Evolutionary conservation across 2,888 invertebrate genomes (phyloP).

Genomic region (Sinopyrophorus schimmeli): DNA sequence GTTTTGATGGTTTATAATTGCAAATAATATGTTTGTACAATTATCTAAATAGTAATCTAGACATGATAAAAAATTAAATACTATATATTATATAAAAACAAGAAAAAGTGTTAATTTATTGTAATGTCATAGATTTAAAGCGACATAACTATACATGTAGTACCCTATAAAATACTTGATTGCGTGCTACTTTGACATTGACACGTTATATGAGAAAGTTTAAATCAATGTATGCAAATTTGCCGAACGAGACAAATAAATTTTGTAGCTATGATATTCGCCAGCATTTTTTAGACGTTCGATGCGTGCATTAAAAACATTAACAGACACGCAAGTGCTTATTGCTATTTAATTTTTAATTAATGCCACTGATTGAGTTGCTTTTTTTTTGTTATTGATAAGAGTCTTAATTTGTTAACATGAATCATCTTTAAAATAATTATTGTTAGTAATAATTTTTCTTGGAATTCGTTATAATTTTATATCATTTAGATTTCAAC

Average conservation of each 20-base stretch:
- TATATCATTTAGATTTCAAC: too few relatives aligned
- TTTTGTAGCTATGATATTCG: conserved; percentile 38
- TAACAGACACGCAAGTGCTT: conserved; percentile 46
- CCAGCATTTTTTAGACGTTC: conserved; percentile 27
- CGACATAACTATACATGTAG: too few relatives aligned
- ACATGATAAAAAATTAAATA: too few relatives aligned
- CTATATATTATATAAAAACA: too few relatives aligned
- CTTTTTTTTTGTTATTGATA: conserved; percentile 41
- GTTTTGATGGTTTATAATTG: too few relatives aligned
- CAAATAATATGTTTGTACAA: too few relatives aligned
- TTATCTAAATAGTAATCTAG: too few relatives aligned
- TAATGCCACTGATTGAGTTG: conserved; percentile 48
- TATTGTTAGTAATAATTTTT: conserved; percentile 6
- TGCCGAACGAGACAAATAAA: conserved; percentile 43
- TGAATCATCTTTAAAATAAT: too few relatives aligned
- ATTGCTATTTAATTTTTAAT: conserved; percentile 46
- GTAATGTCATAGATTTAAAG: too few relatives aligned
- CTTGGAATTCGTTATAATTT: conserved; percentile 14
- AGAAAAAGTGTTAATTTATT: too few relatives aligned
- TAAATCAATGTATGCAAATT: conserved; percentile 48
- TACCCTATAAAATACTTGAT: too few relatives aligned
- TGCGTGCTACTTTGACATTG: conserved; percentile 48
- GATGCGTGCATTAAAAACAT: conserved; percentile 45
- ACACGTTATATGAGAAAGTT: conserved; percentile 44
- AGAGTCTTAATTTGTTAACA: conserved; percentile 36